A percentile compares a stretch with the other conserved stretches of the same genome.
Evolutionary conservation across 2,888 invertebrate genomes (phyloP).

Genomic region (Leuctra nigra): DNA sequence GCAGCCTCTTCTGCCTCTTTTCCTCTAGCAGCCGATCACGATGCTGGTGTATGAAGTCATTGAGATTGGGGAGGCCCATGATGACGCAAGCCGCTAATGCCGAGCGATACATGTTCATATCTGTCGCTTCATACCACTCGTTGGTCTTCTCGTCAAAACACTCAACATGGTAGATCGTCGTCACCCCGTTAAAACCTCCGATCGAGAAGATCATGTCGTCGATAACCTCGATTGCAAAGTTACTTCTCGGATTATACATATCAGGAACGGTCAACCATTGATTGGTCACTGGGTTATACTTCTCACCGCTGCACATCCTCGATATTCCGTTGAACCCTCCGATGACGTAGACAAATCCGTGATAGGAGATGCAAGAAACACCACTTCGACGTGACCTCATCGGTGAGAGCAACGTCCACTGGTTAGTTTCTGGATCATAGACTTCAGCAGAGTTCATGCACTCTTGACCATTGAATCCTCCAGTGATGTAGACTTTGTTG

Average conservation of each 20-base stretch:
- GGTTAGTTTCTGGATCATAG: slow-evolving; percentile 69
- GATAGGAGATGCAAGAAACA: slow-evolving; percentile 82
- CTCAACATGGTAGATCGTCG: not conserved
- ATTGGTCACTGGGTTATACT: slow-evolving; percentile 43
- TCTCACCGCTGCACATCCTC: slow-evolving; percentile 83
- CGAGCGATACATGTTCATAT: not conserved
- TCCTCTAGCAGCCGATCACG: slow-evolving; percentile 82
- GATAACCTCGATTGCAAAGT: not conserved
- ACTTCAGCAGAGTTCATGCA: slow-evolving; percentile 70
- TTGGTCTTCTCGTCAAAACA: not conserved
- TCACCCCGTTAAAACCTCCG: not conserved
- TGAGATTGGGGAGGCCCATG: not conserved
- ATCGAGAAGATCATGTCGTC: not conserved
- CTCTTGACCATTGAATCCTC: slow-evolving; percentile 83
- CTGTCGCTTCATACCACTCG: not conserved
- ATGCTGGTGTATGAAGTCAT: slow-evolving; percentile 53
- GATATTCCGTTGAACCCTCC: slow-evolving; percentile 85
- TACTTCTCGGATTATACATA: not conserved
- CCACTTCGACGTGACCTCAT: slow-evolving; percentile 80
- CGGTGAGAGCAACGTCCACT: slow-evolving; percentile 74
- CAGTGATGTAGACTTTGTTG: slow-evolving; percentile 70
- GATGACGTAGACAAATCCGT: slow-evolving; percentile 60
- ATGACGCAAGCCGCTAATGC: not conserved
- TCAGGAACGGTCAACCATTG: not conserved
- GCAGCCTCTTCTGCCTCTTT: slow-evolving; percentile 68